phyloP scores from a whole-genome alignment of 1,140 invertebrate genomes.

The Bombus pascuorum region DNA sequence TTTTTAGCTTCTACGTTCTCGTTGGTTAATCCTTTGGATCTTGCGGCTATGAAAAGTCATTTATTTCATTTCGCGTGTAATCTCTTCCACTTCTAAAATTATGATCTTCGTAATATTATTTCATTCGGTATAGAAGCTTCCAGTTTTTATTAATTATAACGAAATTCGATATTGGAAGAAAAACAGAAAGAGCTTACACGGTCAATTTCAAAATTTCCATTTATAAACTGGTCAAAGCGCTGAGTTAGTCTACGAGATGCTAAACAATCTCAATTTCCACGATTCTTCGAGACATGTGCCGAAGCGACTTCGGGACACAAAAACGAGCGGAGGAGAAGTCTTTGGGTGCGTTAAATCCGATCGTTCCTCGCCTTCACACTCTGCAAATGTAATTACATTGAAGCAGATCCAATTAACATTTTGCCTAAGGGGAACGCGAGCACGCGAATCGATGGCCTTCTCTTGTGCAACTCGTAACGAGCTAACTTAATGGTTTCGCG shows the following conservation, averaged over 20 bases:
- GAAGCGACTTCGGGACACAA: no score
- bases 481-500: conserved; percentile 15
- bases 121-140: no score
- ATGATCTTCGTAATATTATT: no score
- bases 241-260: background rate
- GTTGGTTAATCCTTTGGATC: background rate
- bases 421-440: background rate
- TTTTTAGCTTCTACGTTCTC: background rate
- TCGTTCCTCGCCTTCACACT: background rate
- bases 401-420: conserved; percentile 41
- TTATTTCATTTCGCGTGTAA: background rate
- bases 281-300: background rate
- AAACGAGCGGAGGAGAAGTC: no score
- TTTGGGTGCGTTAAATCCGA: background rate
- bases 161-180: background rate
- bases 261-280: background rate
- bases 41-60: background rate
- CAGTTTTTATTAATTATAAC: no score
- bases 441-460: conserved; percentile 25
- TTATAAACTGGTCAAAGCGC: no score
- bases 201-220: background rate
- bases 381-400: conserved; percentile 23
- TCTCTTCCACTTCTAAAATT: no score
- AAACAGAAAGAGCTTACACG: background rate
- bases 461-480: background rate